These are phyloP conservation scores for Tokudaia tokunoshimensis DNA, from an alignment of 2,797 vertebrate species.

Conservation along the genomic window DNA sequence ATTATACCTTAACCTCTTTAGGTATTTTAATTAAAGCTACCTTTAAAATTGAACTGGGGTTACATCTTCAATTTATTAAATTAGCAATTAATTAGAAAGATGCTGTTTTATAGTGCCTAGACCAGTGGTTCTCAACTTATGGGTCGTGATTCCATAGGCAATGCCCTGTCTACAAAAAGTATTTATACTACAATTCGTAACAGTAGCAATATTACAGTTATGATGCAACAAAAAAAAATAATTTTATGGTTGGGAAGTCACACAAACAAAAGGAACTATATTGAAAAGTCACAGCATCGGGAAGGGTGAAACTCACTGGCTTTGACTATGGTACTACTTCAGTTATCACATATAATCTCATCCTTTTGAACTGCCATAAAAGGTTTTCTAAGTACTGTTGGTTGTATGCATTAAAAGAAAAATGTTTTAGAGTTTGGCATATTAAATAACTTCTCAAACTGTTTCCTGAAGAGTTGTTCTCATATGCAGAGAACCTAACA, in stretches of 20 bases:
- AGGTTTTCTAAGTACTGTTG: background rate
- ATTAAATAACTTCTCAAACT: slow-evolving; percentile 2
- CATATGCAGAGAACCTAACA: background rate
- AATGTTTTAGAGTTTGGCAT: background rate
- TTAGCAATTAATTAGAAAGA: background rate
- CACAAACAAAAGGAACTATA: background rate
- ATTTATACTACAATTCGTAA: background rate
- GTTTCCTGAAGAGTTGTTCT: background rate
- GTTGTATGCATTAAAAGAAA: background rate
- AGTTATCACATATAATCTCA: background rate
- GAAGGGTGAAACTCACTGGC: background rate
- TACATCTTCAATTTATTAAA: background rate
- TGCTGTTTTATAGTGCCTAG: too few species aligned
- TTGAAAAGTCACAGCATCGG: background rate
- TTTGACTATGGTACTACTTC: background rate
- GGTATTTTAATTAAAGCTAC: background rate
- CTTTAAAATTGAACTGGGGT: background rate
- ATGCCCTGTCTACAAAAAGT: background rate
- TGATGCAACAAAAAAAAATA: background rate
- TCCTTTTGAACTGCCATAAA: background rate
- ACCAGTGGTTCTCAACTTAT: background rate
- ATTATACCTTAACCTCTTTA: background rate
- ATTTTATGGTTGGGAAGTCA: too few species aligned
- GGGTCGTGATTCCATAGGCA: background rate
- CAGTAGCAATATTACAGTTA: background rate